Base-by-base conservation (phyloP, 2,888 invertebrate genomes). In the Glyphotaelius pellucidus region DNA sequence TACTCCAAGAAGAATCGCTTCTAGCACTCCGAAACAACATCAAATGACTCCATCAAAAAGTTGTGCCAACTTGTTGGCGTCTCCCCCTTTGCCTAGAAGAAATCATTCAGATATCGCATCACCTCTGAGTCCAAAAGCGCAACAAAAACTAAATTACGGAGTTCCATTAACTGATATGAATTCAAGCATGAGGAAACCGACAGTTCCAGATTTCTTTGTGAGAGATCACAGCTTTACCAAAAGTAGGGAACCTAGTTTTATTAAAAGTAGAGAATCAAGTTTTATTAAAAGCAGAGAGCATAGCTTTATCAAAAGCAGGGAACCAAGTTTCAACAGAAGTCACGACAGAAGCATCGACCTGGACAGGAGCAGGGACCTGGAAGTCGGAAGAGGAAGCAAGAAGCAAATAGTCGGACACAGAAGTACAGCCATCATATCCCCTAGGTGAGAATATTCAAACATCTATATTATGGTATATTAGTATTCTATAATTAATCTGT, bases 61-160 rank as follows among this genome's bases (percentile, higher is more conserved):
- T 19, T 97, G 95, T 94, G 97, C 95, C 88, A 97, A 95, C 94
- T 67, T 67, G n/a, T 94, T 95, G 38, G 94, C 94, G 42, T 94
- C 88, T 31, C 94, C 92, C 86, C 94, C 94, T 81, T 91, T 93
- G 42, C 92, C 93, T 89, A 90, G 94, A 93, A 80, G 94, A 93
- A 92, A 94, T 93, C 67, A 7, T 67, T 93, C 90, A 93, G 31
- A 92, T 94, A 19, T 94, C 94, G 12, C 94, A 94, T 42, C 94
- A 93, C 85, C 96, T 0, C 95, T 96, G 3, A 96, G 95, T 0
- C 96, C 96, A 0, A 96, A 96, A 95, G 97, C 96, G 0, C 96
- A 96, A 91, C 96, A 97, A 94, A 96, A 96, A 90, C 93, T 97
- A 11, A 96, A 96, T 92, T 97, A 97, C 93, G 96, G 96, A 0